Evolutionary conservation across 2,888 invertebrate species (phyloP), one percentile per base, ranked within the genome.

Genomic region (Volucella inanis): DNA sequence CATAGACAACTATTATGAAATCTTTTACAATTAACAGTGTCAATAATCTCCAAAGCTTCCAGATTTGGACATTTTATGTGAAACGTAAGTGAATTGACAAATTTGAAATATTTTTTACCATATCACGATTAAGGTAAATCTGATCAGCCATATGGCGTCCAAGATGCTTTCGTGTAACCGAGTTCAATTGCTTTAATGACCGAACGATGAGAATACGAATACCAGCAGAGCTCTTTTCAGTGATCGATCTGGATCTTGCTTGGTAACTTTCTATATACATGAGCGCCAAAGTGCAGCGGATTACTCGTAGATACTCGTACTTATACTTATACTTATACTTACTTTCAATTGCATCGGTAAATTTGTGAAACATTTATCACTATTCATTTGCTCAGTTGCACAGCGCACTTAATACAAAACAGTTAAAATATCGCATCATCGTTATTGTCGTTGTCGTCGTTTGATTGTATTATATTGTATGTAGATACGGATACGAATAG

Each of bases 161-260:
- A 57, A 59, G 55, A 62, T 61, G 49, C 10, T 49, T 62, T 0
- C 22, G 18, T 55, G 43, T 22, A 52, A 39, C 70, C 55, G 65
- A 75, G 71, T 80, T 85, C 76, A 71, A 59, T 70, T 54, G 50
- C 57, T 57, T 59, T 39, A 47, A 49, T 64, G 65, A 39, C 31
- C 71, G 52, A 45, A 72, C 67, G 55, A 57, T 68, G 81, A 68
- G 76, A 85, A 85, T 85, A 68, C 71, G 76, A 85, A 85, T 85
- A 68, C 71, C 85, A 75, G 80, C 67, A 49, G 52, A 68, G 54
- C 82, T 78, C 79, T 71, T 87, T 65, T 75, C 83, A 70, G 50
- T 47, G 84, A 87, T 84, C 84, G 72, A 79, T 83, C 79, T 79
- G 79, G 87, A 87, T 84, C 84, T 84, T 78, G 87, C 54, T 84